phyloP scores from a whole-genome alignment of 2,113 vertebrate genomes.

The Chaetops frenatus region DNA sequence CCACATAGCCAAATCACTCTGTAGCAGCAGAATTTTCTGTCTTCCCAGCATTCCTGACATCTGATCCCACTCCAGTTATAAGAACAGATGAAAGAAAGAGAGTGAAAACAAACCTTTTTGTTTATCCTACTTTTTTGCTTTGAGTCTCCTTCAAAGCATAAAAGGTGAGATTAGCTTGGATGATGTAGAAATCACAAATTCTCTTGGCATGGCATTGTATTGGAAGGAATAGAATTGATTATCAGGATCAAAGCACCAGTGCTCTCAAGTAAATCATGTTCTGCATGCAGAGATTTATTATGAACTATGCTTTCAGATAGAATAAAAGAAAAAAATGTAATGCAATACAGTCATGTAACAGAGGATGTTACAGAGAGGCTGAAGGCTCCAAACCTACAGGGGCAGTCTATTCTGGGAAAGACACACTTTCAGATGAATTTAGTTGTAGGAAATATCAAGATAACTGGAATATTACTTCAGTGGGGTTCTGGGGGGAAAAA shows the following conservation, averaged over 20 bases:
- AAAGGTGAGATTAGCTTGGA: background rate
- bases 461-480: background rate
- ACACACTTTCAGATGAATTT: background rate
- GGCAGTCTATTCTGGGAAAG: background rate
- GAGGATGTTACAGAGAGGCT: background rate
- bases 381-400: background rate
- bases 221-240: slow-evolving; percentile 2
- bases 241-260: background rate
- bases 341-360: background rate
- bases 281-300: background rate
- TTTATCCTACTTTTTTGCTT: background rate
- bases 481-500: background rate
- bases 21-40: background rate
- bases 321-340: background rate
- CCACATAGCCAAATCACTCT: background rate
- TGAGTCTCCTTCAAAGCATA: background rate
- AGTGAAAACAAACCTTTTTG: background rate
- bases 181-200: background rate
- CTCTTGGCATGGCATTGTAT: background rate
- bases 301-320: background rate
- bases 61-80: background rate
- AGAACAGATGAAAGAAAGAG: background rate
- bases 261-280: background rate
- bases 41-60: background rate
- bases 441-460: background rate